Evolutionary conservation across 1,140 invertebrate genomes (phyloP).

Genomic region (Sycophaga agraensis): DNA sequence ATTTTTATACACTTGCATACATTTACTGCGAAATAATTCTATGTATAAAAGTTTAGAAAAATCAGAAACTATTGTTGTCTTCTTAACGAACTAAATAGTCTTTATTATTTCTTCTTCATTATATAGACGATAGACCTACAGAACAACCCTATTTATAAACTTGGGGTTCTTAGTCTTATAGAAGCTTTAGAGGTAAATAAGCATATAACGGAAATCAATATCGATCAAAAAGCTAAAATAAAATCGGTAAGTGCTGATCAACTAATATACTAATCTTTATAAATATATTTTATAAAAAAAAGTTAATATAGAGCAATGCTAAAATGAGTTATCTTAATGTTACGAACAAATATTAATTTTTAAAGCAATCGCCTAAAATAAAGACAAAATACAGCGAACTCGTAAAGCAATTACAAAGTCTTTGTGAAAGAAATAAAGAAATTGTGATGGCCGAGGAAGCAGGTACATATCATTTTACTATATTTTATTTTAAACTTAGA

Average conservation of each 20-base stretch:
- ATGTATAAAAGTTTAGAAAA: too few species aligned
- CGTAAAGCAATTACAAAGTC: conserved; percentile 2
- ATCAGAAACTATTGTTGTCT: too few species aligned
- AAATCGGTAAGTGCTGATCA: conserved; percentile 17
- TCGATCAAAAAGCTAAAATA: conserved; percentile 25
- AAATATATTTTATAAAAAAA: too few species aligned
- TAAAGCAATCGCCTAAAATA: conserved; percentile 2
- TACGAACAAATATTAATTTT: conserved; percentile 1
- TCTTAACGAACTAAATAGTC: not conserved
- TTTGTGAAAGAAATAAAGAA: conserved; percentile 23
- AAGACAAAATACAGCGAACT: conserved; percentile 27
- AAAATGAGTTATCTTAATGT: too few species aligned
- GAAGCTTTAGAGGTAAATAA: conserved; percentile 17
- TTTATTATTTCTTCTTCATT: not conserved
- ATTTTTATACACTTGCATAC: too few species aligned
- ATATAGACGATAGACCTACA: conserved; percentile 17
- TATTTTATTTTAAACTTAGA: not conserved
- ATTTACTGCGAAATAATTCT: too few species aligned
- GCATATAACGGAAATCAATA: conserved; percentile 1
- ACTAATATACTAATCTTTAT: too few species aligned
- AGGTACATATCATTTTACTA: not conserved
- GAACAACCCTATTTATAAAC: conserved; percentile 25
- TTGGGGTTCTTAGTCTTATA: conserved; percentile 3
- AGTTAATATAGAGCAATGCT: too few species aligned
- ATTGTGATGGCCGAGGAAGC: conserved; percentile 4